Evolutionary conservation across 2,888 invertebrate genomes (phyloP).

Genomic region (Luffia ferchaultella): DNA sequence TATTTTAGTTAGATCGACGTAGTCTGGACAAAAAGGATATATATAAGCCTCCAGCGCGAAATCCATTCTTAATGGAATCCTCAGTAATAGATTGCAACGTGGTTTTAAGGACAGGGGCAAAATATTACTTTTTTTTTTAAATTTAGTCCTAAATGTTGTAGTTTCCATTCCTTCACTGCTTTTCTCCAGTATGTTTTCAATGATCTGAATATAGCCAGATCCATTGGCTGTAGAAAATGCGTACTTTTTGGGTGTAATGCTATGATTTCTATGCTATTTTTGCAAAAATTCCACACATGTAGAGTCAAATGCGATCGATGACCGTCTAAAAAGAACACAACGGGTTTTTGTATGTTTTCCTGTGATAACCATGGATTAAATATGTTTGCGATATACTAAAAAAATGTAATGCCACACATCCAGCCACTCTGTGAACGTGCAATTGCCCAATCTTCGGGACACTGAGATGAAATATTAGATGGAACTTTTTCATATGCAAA

Average conservation of each 20-base stretch:
- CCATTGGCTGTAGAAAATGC: conserved; percentile 17
- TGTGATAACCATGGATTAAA: conserved; percentile 23
- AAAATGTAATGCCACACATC: conserved; percentile 28
- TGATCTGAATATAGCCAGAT: conserved; percentile 17
- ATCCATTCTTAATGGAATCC: conserved; percentile 20
- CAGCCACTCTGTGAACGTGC: conserved; percentile 24
- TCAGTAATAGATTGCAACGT: too few relatives aligned
- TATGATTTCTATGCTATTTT: conserved; percentile 18
- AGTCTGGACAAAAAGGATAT: conserved; percentile 19
- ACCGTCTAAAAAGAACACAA: conserved; percentile 21
- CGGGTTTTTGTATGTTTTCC: conserved; percentile 19
- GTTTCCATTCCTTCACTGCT: conserved; percentile 16
- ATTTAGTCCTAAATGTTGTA: conserved; percentile 13
- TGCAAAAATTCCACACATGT: conserved; percentile 20
- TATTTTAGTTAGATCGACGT: conserved; percentile 17
- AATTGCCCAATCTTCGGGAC: conserved; percentile 19
- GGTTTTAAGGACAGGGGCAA: conserved; percentile 16
- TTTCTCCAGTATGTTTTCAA: conserved; percentile 16
- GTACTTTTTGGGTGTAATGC: conserved; percentile 17
- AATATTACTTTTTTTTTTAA: conserved; percentile 18
- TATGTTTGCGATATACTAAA: conserved; percentile 26
- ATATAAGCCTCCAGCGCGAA: conserved; percentile 17
- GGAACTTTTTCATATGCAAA: conserved; percentile 22
- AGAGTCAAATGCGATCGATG: conserved; percentile 19
- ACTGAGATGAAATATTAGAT: conserved; percentile 10